Conservation (phyloP, 2,113 vertebrate species). For the Ochotona curzoniae region DNA sequence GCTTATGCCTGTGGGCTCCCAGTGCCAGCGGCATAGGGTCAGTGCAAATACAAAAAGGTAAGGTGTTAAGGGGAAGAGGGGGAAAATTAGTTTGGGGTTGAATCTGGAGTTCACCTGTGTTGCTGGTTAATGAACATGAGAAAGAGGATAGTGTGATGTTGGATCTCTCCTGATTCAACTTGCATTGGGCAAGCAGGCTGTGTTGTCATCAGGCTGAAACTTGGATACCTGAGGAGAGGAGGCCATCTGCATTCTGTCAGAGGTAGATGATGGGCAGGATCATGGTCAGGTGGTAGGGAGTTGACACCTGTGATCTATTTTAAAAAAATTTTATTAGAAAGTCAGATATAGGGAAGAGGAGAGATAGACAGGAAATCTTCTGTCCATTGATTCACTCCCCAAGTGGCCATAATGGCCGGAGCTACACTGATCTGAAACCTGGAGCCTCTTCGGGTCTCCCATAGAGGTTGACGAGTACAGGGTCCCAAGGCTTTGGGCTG, state of each 20-base stretch:
- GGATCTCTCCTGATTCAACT: too few relatives aligned
- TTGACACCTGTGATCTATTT: neutral
- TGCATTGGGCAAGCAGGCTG: neutral
- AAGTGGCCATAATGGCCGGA: too few relatives aligned
- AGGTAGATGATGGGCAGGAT: neutral
- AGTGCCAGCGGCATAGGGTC: neutral
- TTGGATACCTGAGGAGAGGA: neutral
- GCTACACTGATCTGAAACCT: too few relatives aligned
- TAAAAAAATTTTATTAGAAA: neutral
- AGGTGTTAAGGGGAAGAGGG: neutral
- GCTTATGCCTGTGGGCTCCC: neutral
- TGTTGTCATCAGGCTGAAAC: neutral
- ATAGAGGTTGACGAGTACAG: too few relatives aligned
- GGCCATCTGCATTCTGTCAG: neutral
- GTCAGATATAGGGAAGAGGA: too few relatives aligned
- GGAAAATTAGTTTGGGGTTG: neutral
- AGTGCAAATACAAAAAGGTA: neutral
- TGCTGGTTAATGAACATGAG: neutral
- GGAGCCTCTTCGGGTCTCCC: too few relatives aligned
- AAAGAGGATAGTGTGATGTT: neutral
- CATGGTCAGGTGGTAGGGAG: fast-evolving
- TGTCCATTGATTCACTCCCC: too few relatives aligned
- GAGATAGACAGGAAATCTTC: too few relatives aligned
- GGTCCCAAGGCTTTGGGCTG: too few relatives aligned
- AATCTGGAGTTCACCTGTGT: fast-evolving